Base-by-base conservation (phyloP, 2,888 invertebrate genomes). In the Pachymerium ferrugineum region DNA sequence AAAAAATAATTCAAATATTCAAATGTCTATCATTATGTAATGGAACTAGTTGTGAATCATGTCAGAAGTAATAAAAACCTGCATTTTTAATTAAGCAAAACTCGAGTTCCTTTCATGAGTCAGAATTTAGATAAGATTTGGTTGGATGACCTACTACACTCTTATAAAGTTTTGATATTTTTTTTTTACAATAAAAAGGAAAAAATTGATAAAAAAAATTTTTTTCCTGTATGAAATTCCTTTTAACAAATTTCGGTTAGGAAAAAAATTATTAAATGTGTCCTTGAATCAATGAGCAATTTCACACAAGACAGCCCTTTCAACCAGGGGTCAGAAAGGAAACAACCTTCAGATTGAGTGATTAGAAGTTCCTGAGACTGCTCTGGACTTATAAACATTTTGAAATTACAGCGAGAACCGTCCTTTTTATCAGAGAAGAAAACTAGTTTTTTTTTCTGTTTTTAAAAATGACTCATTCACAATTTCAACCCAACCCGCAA, bases 21-120 rank as follows among this genome's bases (percentile, higher is more conserved):
- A 47, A 47, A 16, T 6, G 47, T 19, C 47, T 19, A n/a, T 47
- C 22, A 47, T 47, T 47, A 47, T 22, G 22, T 47, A 47, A 47
- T 47, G 47, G n/a, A 47, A 47, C 47, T 47, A 47, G 47, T 47
- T 47, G 47, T 47, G 47, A n/a, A 47, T 47, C 47, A 47, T 47
- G 47, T 47, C 47, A 47, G 19, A 47, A 47, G 47, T n/a, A 14
- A 47, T 47, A 47, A 47, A 47, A 47, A 47, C 47, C n/a, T 47
- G 47, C n/a, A 47, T 47, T 47, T 47, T 47, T 38, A 47, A 47
- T 47, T 47, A 47, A 22, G 19, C 47, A 47, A 47, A 47, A 47
- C 47, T 47, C 47, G 22, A 47, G 47, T 47, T 47, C 47, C 47
- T 47, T 47, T 47, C 8, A 47, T 47, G 47, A 47, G 19, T 47